Conservation (phyloP, 1,140 invertebrate species). For the Heterodera schachtii region DNA sequence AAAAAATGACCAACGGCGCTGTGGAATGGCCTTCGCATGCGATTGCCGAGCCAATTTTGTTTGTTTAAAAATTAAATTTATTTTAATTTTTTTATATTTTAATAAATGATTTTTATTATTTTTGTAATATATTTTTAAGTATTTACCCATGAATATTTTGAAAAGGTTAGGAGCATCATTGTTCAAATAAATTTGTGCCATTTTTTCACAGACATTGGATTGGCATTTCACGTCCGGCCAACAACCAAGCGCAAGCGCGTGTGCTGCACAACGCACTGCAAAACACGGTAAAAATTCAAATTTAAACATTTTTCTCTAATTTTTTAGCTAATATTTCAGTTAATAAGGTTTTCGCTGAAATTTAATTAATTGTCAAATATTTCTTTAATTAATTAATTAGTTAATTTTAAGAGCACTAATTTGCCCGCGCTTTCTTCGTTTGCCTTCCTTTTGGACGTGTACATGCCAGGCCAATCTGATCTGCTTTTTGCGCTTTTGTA, state of each 20-base stretch:
- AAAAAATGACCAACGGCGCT: neutral
- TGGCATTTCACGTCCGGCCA: neutral
- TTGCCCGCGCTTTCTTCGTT: neutral
- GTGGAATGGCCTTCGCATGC: neutral
- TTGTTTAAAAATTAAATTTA: neutral
- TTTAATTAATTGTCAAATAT: neutral
- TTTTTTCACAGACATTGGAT: neutral
- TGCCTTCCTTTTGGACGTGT: neutral
- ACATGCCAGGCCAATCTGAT: neutral
- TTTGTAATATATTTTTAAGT: no score
- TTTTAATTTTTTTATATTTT: neutral
- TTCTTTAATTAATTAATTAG: neutral
- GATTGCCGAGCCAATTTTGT: neutral
- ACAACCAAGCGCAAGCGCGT: neutral
- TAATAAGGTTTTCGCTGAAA: no score
- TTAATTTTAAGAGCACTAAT: neutral
- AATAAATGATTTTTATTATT: neutral
- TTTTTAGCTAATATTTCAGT: no score
- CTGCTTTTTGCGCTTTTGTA: slow-evolving; percentile 1
- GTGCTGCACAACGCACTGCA: neutral
- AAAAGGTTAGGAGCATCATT: no score
- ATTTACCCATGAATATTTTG: no score
- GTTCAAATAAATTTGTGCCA: no score
- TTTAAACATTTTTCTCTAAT: neutral
- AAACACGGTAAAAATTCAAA: neutral